Evolutionary conservation across 2,113 vertebrate genomes (phyloP).

Genomic region (Passer montanus): DNA sequence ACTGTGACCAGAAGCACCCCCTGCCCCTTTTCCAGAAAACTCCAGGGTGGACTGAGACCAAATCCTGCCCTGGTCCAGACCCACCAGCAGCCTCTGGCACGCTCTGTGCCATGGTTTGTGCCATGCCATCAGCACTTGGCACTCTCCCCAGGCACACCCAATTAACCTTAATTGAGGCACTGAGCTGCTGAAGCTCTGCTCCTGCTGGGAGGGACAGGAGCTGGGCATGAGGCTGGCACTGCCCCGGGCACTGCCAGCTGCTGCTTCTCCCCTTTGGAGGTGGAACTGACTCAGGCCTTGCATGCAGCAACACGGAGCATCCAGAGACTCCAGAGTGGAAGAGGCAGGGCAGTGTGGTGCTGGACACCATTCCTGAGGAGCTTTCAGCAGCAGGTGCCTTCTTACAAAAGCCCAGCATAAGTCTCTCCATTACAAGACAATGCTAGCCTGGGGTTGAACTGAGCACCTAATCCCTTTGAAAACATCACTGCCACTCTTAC

Average conservation of each 20-base stretch:
- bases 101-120: accelerated
- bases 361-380: not conserved
- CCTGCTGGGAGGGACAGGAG: not conserved
- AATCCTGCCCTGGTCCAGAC: not conserved
- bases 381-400: not conserved
- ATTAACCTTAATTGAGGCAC: not conserved
- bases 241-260: not conserved
- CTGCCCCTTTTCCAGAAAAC: not conserved
- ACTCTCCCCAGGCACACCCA: not conserved
- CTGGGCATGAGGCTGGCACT: not conserved
- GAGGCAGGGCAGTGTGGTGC: not conserved
- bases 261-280: not conserved
- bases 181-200: not conserved
- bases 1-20: not conserved
- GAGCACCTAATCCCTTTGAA: not conserved
- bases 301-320: not conserved
- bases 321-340: not conserved
- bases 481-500: not conserved
- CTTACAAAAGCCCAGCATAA: not conserved
- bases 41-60: accelerated
- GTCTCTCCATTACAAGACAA: not conserved
- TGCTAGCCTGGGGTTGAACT: not conserved
- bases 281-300: not conserved
- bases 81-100: not conserved
- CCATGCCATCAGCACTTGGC: not conserved